Evolutionary conservation across 30 jellyfish, hydroid and myxozoan species (phyloP).

Genomic region (Nemopilema nomurai): DNA sequence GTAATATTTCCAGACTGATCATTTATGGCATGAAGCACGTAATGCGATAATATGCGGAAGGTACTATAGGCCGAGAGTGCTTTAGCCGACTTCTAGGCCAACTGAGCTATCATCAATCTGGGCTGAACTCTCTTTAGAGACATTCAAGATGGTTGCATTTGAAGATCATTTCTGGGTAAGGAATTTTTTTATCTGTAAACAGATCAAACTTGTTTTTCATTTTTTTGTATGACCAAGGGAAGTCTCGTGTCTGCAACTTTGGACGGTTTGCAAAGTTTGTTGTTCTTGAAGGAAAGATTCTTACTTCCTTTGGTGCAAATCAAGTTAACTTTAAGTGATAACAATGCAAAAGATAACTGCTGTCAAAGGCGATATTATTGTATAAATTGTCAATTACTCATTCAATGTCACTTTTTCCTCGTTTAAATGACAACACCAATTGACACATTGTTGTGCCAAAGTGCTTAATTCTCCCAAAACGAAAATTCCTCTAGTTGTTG

Average conservation of each 20-base stretch:
- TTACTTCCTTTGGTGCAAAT: not conserved
- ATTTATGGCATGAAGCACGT: not conserved
- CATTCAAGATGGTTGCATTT: constrained; percentile 59
- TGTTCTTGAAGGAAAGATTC: not conserved
- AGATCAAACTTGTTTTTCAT: not conserved
- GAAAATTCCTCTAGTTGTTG: too few relatives aligned
- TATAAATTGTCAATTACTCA: not conserved
- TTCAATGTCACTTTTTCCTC: not conserved
- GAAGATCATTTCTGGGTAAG: constrained; percentile 86
- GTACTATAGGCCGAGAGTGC: constrained; percentile 30
- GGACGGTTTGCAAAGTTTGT: too few relatives aligned
- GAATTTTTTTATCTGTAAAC: not conserved
- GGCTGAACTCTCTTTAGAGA: not conserved
- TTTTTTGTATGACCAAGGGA: too few relatives aligned
- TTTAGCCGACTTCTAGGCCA: constrained; percentile 44
- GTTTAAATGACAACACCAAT: too few relatives aligned
- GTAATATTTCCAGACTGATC: not conserved
- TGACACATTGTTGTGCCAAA: too few relatives aligned
- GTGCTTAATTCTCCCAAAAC: not conserved
- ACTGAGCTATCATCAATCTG: constrained; percentile 7
- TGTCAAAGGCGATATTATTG: not conserved
- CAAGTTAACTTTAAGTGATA: not conserved
- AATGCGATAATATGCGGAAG: constrained; percentile 43
- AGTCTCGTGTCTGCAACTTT: not conserved
- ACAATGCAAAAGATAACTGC: constrained; percentile 18